Percentiles rank a stretch among this genome's conserved stretches.
These are phyloP conservation scores for Entosphenus tridentatus DNA, from an alignment of 2,113 vertebrate species.

Conservation along the genomic window DNA sequence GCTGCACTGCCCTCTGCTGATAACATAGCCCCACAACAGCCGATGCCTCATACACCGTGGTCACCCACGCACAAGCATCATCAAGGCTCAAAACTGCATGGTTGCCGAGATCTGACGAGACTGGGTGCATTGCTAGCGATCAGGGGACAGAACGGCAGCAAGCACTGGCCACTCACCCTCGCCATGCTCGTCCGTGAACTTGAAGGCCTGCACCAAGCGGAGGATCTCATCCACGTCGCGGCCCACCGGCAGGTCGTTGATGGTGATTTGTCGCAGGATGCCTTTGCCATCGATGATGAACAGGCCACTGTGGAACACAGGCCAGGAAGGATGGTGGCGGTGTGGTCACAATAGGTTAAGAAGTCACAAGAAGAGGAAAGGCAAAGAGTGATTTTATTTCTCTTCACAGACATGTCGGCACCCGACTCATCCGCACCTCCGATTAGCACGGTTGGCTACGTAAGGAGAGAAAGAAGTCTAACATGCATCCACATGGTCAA, in stretches of 20 bases:
- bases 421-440: not conserved
- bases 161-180: conserved; percentile 39
- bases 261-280: conserved; percentile 78
- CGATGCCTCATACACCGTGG: not conserved
- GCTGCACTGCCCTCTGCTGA: not conserved
- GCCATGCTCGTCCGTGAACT: conserved; percentile 85
- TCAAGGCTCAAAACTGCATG: not conserved
- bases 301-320: conserved; percentile 36
- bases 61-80: not conserved
- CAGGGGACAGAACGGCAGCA: too few relatives aligned
- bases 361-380: not conserved
- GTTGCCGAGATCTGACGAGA: not conserved
- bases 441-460: too few relatives aligned
- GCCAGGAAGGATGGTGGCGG: not conserved
- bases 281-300: conserved; percentile 90
- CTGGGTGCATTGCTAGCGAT: not conserved
- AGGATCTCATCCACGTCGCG: conserved; percentile 77
- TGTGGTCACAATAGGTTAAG: not conserved
- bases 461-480: too few relatives aligned
- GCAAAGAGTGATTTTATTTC: not conserved
- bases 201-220: conserved; percentile 83
- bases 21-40: not conserved
- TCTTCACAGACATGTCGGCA: too few relatives aligned
- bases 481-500: too few relatives aligned
- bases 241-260: conserved; percentile 96